Conservation (phyloP, 2,113 vertebrate genomes). For the Lepus europaeus region DNA sequence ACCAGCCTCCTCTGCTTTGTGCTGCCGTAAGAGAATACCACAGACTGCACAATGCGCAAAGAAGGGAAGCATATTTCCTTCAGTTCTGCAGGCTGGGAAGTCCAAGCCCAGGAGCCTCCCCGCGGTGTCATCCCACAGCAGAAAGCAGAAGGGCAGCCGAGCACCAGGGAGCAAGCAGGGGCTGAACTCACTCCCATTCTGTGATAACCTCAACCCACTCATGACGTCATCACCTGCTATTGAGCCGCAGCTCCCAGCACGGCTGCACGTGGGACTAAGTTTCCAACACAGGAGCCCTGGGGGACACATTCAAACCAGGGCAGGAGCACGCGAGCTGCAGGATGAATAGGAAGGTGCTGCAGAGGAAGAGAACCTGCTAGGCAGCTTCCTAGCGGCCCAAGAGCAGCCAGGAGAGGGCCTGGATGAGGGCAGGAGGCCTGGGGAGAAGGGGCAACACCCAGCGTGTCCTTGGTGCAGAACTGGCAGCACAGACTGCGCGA, state of each 20-base stretch:
- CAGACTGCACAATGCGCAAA: not conserved
- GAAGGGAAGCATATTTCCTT: not conserved
- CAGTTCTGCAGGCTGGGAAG: not conserved
- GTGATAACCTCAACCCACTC: not conserved
- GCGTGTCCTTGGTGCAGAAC: not conserved
- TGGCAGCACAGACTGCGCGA: fast-evolving
- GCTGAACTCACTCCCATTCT: not conserved
- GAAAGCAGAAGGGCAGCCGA: not conserved
- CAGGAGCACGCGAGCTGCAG: not conserved
- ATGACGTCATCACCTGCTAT: not conserved
- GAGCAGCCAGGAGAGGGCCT: not conserved
- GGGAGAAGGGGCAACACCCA: fast-evolving
- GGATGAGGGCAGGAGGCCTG: not conserved
- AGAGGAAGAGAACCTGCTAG: not conserved
- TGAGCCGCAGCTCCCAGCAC: too few species aligned
- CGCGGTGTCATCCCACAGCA: not conserved
- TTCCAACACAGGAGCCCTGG: not conserved
- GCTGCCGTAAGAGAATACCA: not conserved
- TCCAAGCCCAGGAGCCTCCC: not conserved
- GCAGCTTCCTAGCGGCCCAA: not conserved
- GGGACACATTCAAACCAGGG: not conserved
- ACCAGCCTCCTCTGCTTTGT: not conserved
- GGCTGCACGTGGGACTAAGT: not conserved
- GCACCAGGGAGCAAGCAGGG: not conserved
- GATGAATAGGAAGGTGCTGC: not conserved